phyloP scores from a whole-genome alignment of 2,797 vertebrate genomes.

The Apodemus agrarius region DNA sequence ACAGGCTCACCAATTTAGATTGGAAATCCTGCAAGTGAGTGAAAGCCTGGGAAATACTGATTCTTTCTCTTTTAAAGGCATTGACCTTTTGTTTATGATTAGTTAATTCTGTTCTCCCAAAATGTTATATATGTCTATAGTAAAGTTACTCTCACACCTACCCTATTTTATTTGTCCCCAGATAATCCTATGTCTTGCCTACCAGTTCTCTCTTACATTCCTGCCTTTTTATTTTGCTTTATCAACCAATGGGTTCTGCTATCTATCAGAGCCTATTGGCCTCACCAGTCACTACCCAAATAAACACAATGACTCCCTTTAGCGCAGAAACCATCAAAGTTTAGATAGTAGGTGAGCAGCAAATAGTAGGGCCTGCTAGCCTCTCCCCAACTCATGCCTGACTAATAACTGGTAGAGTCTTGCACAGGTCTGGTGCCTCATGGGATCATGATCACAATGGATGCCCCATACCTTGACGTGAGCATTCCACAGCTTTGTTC shows the following conservation, averaged over 20 bases:
- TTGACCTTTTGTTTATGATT: neutral
- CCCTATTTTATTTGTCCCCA: neutral
- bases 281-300: neutral
- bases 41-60: neutral
- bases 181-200: neutral
- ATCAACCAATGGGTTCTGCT: neutral
- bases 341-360: neutral
- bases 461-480: neutral
- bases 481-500: neutral
- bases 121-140: neutral
- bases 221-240: neutral
- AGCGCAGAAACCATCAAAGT: neutral
- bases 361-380: neutral
- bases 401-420: neutral
- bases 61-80: neutral
- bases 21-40: neutral
- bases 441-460: too few relatives aligned
- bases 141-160: neutral
- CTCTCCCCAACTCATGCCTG: neutral
- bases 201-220: neutral
- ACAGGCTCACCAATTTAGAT: neutral
- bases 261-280: too few relatives aligned
- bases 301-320: neutral
- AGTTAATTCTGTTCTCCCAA: neutral
- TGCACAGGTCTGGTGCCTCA: neutral